phyloP scores from a whole-genome alignment of 2,113 vertebrate species.

The Prietella phreatophila region DNA sequence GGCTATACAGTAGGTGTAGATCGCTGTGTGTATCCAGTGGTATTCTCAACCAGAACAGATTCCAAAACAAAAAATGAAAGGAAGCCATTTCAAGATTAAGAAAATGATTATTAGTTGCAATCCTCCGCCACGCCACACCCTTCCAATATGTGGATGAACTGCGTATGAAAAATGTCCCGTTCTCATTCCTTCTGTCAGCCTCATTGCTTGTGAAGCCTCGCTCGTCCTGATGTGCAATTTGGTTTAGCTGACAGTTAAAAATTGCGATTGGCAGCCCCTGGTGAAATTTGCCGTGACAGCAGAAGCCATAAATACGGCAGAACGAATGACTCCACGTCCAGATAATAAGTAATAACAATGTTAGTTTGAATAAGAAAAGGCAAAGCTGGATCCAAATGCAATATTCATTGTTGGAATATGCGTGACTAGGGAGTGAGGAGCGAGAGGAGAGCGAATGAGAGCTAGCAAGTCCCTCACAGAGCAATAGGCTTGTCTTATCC shows the following conservation, averaged over 20 bases:
- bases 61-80: background rate
- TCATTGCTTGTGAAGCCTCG: constrained; percentile 75
- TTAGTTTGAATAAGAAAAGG: constrained; percentile 95
- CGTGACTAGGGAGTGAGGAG: constrained; percentile 87
- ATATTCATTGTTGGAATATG: constrained; percentile 98
- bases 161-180: constrained; percentile 75
- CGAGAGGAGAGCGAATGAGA: constrained; percentile 76
- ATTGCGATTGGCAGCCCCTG: constrained; percentile 85
- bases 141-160: constrained; percentile 67
- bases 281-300: constrained; percentile 89
- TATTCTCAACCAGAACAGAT: background rate
- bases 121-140: constrained; percentile 20
- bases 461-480: constrained; percentile 83
- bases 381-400: constrained; percentile 91
- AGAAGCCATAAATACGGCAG: constrained; percentile 86
- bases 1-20: background rate
- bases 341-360: constrained; percentile 99
- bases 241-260: constrained; percentile 94
- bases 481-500: constrained; percentile 92
- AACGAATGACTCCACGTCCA: constrained; percentile 92
- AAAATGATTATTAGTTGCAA: background rate
- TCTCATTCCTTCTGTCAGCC: constrained; percentile 70
- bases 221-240: constrained; percentile 84
- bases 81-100: background rate
- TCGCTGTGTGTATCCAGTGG: background rate